A percentile compares a stretch with the other conserved stretches of the same genome.
phyloP scores from a whole-genome alignment of 2,113 vertebrate species.

The Myiagra hebetior region DNA sequence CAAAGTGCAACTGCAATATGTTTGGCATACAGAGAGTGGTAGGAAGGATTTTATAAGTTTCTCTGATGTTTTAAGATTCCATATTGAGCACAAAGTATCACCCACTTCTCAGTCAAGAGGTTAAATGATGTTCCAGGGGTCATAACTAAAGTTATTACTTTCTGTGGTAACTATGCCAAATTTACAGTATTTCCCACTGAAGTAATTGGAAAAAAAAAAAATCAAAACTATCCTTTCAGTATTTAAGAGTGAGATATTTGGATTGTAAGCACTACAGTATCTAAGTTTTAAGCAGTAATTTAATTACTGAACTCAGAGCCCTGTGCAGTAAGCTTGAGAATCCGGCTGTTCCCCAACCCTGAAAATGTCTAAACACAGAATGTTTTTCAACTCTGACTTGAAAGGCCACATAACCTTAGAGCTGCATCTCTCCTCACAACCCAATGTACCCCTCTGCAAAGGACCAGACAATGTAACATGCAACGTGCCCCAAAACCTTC shows the following conservation, averaged over 20 bases:
- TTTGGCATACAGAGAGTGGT: neutral
- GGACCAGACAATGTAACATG: neutral
- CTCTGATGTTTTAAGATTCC: neutral
- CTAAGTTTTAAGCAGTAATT: neutral
- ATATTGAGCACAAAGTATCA: neutral
- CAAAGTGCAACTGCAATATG: neutral
- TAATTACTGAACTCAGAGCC: neutral
- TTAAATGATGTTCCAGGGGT: neutral
- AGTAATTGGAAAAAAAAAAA: neutral
- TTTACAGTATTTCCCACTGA: neutral
- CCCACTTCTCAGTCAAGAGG: neutral
- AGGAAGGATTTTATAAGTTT: neutral
- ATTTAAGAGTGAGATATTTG: neutral
- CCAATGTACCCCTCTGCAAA: neutral
- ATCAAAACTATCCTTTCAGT: neutral
- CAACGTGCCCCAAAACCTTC: neutral
- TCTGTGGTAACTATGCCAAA: neutral
- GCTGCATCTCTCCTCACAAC: neutral
- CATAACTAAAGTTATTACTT: neutral
- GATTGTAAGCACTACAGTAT: neutral
- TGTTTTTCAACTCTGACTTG: neutral
- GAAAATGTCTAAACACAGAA: neutral
- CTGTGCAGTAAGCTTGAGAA: neutral
- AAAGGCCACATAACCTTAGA: neutral
- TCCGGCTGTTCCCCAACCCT: fast-evolving